These are phyloP conservation scores for Bungarus multicinctus DNA, from an alignment of 2,113 vertebrate species.

Conservation along the genomic window DNA sequence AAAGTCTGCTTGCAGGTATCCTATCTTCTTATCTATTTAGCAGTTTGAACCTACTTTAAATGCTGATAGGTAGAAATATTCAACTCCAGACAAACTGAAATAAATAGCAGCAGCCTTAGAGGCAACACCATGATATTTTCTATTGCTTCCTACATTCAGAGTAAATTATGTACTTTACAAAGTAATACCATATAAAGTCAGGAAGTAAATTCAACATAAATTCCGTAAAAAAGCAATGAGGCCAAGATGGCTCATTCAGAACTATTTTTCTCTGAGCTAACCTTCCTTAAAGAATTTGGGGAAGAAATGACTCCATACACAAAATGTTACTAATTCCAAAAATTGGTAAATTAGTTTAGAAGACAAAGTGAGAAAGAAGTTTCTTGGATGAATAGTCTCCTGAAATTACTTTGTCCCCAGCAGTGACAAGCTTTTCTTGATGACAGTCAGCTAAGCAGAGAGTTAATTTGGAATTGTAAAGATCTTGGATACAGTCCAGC, in stretches of 20 bases:
- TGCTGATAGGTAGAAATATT: neutral
- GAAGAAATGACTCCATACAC: neutral
- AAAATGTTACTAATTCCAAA: neutral
- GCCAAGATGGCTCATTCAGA: neutral
- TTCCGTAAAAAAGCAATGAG: neutral
- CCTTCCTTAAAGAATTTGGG: neutral
- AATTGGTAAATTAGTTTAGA: neutral
- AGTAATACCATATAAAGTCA: neutral
- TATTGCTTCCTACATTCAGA: neutral
- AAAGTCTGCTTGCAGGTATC: neutral
- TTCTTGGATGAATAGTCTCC: neutral
- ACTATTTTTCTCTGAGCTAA: neutral
- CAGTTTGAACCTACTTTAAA: neutral
- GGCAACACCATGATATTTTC: neutral
- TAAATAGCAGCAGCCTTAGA: neutral
- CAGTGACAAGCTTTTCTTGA: neutral
- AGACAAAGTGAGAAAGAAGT: neutral
- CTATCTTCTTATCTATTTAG: neutral
- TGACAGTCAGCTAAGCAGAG: neutral
- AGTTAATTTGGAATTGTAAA: neutral
- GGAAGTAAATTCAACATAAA: neutral
- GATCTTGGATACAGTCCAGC: neutral
- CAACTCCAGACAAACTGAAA: neutral
- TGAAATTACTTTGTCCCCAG: neutral
- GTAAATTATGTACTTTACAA: neutral